Base-by-base conservation (phyloP, 2,888 invertebrate genomes). In the Ichneumoninae sp. region DNA sequence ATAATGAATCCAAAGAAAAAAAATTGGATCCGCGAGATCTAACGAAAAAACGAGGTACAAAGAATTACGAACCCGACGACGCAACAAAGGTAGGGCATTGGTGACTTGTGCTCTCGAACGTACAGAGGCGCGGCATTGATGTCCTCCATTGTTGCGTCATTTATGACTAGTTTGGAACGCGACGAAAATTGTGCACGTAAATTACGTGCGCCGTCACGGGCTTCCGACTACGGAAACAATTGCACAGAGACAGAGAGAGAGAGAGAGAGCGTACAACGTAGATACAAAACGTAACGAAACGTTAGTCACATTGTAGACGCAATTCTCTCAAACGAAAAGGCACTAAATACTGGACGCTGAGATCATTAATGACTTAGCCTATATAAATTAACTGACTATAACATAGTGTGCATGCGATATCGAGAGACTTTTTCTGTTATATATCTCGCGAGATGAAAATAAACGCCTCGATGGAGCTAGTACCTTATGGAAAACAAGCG, bases 311-410 rank as follows among this genome's bases (percentile, higher is more conserved):
- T 47, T 16, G 65, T 13, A 52, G 52, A 75, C 36, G 65, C 50
- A 75, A 75, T 66, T 30, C 71, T 66, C 60, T 74, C 33, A 60
- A 75, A 86, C 71, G 74, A 84, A 81, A 85, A 87, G 86, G 85
- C 87, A 85, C 86, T 85, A 85, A 80, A 78, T 84, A 84, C 85
- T 84, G 72, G 76, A 83, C 82, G 75, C 71, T 82, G 86, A 86
- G 82, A 85, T 80, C 74, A 81, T 79, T 72, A 54, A 79, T 84
- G 60, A 82, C 71, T 77, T 74, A 57, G n/a, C 54, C 79, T 26
- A 75, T 57, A 57, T 76, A 72, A 82, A 82, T 85, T 85, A 57
- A 79, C 6, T 79, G 83, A 86, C 80, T 70, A 83, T 71, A 72
- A 77, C 52, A 40, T 70, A 57, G 80, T 75, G 76, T 82, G 79